Percentiles rank a stretch among this genome's conserved stretches.
These are phyloP conservation scores for Drosophila ochracea DNA, from an alignment of 2,888 invertebrate genomes.

Conservation along the genomic window DNA sequence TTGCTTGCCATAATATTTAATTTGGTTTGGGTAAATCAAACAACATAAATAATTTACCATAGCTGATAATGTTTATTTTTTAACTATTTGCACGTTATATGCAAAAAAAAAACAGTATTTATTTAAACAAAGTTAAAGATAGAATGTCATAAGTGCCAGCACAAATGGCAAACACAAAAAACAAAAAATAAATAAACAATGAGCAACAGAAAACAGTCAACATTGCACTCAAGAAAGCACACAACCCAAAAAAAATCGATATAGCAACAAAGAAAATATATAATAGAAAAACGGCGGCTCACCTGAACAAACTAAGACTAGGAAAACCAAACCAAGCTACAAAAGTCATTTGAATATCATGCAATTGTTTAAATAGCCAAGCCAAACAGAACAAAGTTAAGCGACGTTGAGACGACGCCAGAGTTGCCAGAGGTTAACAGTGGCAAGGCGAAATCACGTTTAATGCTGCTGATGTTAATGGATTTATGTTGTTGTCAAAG, in stretches of 20 bases:
- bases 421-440: constrained; percentile 17
- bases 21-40: not conserved
- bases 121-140: constrained; percentile 32
- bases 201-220: constrained; percentile 23
- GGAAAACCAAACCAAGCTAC: constrained; percentile 13
- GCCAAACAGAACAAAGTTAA: constrained; percentile 15
- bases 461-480: constrained; percentile 61
- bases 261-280: constrained; percentile 55
- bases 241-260: constrained; percentile 59
- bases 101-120: constrained; percentile 21
- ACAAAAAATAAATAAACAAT: constrained; percentile 29
- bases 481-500: constrained; percentile 66
- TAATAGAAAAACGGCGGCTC: constrained; percentile 10
- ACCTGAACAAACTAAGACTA: constrained; percentile 39
- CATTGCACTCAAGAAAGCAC: constrained; percentile 14
- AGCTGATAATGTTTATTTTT: not conserved
- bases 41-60: not conserved
- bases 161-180: constrained; percentile 34
- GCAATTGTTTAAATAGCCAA: constrained; percentile 43
- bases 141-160: constrained; percentile 32
- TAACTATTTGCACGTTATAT: constrained; percentile 4
- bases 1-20: not conserved
- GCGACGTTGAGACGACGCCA: constrained; percentile 6
- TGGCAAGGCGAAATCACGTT: constrained; percentile 31
- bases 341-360: constrained; percentile 35